Percentiles rank a stretch among this genome's conserved stretches.
phyloP scores from a whole-genome alignment of 2,797 vertebrate species.

The Melanotaenia pygmaea region DNA sequence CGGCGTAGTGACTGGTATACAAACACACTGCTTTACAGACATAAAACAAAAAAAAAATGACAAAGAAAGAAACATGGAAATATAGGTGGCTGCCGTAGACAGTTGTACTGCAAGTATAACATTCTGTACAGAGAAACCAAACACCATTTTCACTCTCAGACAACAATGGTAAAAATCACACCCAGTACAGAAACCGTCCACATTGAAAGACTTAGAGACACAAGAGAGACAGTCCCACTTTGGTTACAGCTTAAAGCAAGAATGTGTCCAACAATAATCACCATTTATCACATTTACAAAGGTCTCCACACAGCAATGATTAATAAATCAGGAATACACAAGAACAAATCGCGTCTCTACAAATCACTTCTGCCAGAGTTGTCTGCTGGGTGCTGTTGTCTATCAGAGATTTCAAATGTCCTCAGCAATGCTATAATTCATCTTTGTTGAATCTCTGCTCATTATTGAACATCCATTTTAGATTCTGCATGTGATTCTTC shows the following conservation, averaged over 20 bases:
- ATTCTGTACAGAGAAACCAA: slow-evolving; percentile 68
- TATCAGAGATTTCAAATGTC: slow-evolving; percentile 41
- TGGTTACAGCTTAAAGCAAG: slow-evolving; percentile 66
- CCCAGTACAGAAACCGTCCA: slow-evolving; percentile 50
- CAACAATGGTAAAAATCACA: slow-evolving; percentile 58
- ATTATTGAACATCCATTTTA: slow-evolving; percentile 18
- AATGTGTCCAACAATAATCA: slow-evolving; percentile 45
- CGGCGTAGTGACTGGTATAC: slow-evolving; percentile 48
- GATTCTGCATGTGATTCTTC: slow-evolving; percentile 60
- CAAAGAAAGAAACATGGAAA: slow-evolving; percentile 18
- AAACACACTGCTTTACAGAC: slow-evolving; percentile 46
- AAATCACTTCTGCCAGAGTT: slow-evolving; percentile 7
- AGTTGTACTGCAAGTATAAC: slow-evolving; percentile 58
- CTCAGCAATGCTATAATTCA: slow-evolving; percentile 29
- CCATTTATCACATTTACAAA: slow-evolving; percentile 56
- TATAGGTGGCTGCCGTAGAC: slow-evolving; percentile 36
- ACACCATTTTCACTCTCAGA: slow-evolving; percentile 50
- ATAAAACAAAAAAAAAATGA: slow-evolving; percentile 17
- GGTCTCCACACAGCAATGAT: slow-evolving; percentile 53
- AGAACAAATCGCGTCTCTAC: slow-evolving; percentile 28
- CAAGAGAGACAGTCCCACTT: slow-evolving; percentile 59
- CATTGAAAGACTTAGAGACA: slow-evolving; percentile 44
- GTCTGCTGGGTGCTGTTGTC: slow-evolving; percentile 16
- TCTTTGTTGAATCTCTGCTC: slow-evolving; percentile 10
- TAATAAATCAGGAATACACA: slow-evolving; percentile 51